Evolutionary conservation across 2,888 invertebrate species (phyloP).

Genomic region (Heliconius ismenius): DNA sequence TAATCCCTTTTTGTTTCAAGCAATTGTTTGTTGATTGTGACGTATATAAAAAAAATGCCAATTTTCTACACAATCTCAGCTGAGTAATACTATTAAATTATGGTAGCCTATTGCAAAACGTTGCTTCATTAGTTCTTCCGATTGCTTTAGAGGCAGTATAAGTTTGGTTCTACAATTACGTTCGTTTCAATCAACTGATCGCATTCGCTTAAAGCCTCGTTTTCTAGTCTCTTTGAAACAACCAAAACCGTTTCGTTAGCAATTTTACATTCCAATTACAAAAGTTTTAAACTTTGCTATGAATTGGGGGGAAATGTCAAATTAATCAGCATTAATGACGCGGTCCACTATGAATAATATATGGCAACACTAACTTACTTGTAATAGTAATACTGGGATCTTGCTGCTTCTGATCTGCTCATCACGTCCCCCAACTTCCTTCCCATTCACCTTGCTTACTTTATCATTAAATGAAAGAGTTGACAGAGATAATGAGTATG

Average conservation of each 20-base stretch:
- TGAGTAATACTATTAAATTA: neutral
- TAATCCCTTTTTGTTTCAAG: conserved; percentile 1
- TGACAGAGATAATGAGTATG: too few species aligned
- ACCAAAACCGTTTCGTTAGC: conserved; percentile 25
- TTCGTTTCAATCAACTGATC: conserved; percentile 24
- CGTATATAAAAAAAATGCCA: too few species aligned
- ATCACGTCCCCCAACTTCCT: too few species aligned
- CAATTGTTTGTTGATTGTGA: conserved; percentile 4
- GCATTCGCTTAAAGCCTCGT: conserved; percentile 14
- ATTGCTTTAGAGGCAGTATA: conserved; percentile 20
- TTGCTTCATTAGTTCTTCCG: conserved; percentile 24
- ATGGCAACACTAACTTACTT: too few species aligned
- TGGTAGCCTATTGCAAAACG: conserved; percentile 6
- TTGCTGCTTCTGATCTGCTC: too few species aligned
- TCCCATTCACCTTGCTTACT: too few species aligned
- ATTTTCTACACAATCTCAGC: too few species aligned
- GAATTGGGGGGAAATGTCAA: conserved; percentile 47
- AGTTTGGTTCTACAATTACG: conserved; percentile 24
- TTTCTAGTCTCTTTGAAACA: conserved; percentile 28
- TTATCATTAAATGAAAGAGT: too few species aligned
- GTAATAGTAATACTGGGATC: too few species aligned
- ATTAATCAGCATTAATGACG: conserved; percentile 23
- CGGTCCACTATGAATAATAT: neutral
- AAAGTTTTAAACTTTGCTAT: conserved; percentile 12
- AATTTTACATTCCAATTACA: conserved; percentile 28